Conservation (phyloP, 2,113 vertebrate genomes). For the Percina caprodes region DNA sequence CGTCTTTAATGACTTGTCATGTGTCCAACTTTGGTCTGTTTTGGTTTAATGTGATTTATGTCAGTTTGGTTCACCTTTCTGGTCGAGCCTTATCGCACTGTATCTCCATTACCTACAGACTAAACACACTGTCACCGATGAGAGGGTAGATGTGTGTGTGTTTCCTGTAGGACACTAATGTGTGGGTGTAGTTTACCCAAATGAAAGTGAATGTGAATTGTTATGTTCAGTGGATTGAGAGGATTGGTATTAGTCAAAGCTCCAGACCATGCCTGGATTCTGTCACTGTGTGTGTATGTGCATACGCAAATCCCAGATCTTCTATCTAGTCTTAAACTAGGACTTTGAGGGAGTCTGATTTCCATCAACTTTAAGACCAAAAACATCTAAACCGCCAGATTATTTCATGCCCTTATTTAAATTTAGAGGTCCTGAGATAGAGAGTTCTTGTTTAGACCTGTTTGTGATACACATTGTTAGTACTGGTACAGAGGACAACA, state of each 20-base stretch:
- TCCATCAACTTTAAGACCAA: constrained; percentile 40
- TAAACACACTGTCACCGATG: constrained; percentile 67
- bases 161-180: constrained; percentile 41
- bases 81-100: constrained; percentile 31
- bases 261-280: constrained; percentile 56
- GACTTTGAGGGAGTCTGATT: constrained; percentile 51
- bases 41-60: constrained; percentile 12
- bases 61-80: constrained; percentile 5
- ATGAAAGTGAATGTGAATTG: constrained; percentile 47
- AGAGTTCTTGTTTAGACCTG: constrained; percentile 18
- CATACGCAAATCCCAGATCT: constrained; percentile 32
- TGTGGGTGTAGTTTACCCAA: constrained; percentile 62
- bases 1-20: constrained; percentile 13
- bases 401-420: constrained; percentile 23
- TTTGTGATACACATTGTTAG: constrained; percentile 11
- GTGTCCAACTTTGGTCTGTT: constrained; percentile 36
- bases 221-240: constrained; percentile 54
- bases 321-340: constrained; percentile 24
- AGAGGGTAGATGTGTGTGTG: constrained; percentile 35
- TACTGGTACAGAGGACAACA: neutral
- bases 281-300: constrained; percentile 45
- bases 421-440: constrained; percentile 19
- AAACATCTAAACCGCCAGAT: constrained; percentile 30
- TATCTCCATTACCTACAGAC: constrained; percentile 56
- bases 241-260: constrained; percentile 54